phyloP scores from a whole-genome alignment of 2,888 invertebrate species.

The Ptilodon capucinus region DNA sequence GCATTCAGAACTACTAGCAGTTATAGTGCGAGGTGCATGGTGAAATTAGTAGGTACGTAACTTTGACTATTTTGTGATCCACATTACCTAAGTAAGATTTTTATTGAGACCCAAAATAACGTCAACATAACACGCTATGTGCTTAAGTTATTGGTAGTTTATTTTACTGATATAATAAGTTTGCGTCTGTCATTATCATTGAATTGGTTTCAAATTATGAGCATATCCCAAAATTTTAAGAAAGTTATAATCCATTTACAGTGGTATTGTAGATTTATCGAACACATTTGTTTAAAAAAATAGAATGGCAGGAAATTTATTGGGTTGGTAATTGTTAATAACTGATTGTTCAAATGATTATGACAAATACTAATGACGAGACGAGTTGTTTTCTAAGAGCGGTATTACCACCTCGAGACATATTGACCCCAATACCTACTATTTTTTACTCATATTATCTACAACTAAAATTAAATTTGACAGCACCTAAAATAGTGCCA shows the following conservation, averaged over 20 bases:
- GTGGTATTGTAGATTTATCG: too few species aligned
- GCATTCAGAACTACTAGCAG: slow-evolving; percentile 37
- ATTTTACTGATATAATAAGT: background rate
- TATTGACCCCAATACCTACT: too few species aligned
- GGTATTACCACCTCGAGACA: background rate
- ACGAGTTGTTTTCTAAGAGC: slow-evolving; percentile 1
- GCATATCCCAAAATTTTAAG: too few species aligned
- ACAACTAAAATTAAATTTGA: too few species aligned
- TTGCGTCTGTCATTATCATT: slow-evolving; percentile 9
- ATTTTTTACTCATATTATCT: too few species aligned
- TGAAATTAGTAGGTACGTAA: slow-evolving; percentile 49
- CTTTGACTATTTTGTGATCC: slow-evolving; percentile 36
- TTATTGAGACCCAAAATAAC: slow-evolving; percentile 14
- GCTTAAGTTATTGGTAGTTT: slow-evolving; percentile 4
- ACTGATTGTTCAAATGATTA: background rate
- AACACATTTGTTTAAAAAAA: too few species aligned
- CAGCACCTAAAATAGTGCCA: too few species aligned
- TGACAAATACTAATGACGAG: slow-evolving; percentile 3
- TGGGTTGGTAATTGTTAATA: too few species aligned
- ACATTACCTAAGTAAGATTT: too few species aligned
- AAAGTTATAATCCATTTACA: too few species aligned
- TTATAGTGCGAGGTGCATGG: slow-evolving; percentile 69
- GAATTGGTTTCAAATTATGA: background rate
- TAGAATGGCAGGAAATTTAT: too few species aligned
- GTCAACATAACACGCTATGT: slow-evolving; percentile 15